Conservation (phyloP, 2,113 vertebrate genomes). For the Neoarius graeffei region DNA sequence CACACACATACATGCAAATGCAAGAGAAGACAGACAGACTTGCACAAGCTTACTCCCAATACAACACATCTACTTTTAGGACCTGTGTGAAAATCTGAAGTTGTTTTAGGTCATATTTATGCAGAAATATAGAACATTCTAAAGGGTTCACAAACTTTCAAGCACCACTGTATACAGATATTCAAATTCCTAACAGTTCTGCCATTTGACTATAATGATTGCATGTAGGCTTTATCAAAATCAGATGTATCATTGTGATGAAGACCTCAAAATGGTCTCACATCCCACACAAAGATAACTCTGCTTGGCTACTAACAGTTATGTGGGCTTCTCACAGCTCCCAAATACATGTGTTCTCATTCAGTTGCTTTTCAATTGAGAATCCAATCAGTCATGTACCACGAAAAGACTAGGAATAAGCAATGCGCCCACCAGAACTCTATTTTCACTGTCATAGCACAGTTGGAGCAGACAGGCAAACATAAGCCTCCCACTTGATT, state of each 20-base stretch:
- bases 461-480: conserved; percentile 45
- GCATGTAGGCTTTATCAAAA: conserved; percentile 37
- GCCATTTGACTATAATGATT: neutral
- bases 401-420: conserved; percentile 32
- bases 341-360: conserved; percentile 44
- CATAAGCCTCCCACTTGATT: conserved; percentile 51
- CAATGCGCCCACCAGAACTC: conserved; percentile 29
- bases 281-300: conserved; percentile 41
- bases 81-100: too few relatives aligned
- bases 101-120: too few relatives aligned
- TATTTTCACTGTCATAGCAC: conserved; percentile 47
- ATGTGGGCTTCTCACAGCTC: conserved; percentile 34
- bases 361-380: conserved; percentile 29
- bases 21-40: too few relatives aligned
- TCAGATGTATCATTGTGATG: conserved; percentile 30
- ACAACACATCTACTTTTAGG: too few relatives aligned
- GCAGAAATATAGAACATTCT: too few relatives aligned
- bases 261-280: conserved; percentile 37
- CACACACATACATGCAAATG: too few relatives aligned
- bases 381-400: conserved; percentile 40
- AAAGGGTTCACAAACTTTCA: too few relatives aligned
- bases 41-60: too few relatives aligned
- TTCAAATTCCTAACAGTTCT: neutral
- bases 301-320: conserved; percentile 17
- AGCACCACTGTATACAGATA: neutral